Base-by-base conservation (phyloP, 2,797 vertebrate species). In the Coracias cyanogaster region DNA sequence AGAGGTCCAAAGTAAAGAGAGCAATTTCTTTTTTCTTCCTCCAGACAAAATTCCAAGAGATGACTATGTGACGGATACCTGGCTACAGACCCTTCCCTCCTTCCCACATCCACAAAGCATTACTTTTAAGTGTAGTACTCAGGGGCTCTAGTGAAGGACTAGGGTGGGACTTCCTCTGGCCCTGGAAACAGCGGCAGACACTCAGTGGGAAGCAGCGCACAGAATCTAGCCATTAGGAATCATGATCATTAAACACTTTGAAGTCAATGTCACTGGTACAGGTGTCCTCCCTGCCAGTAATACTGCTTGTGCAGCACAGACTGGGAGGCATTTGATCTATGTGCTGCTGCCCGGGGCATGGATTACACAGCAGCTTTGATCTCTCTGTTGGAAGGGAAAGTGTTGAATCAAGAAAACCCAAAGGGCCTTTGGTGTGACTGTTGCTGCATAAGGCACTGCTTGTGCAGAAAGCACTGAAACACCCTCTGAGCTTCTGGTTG, bases 321-420 rank as follows among this genome's bases (percentile, higher is more conserved):
- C 60, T 82, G 78, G 35, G 94, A 60, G 51, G 86, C 41, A 86
- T 94, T 96, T 94, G 95, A 95, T 97, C 66, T 62, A 49, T 61
- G 60, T 69, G 62, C 88, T 92, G 55, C 70, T 95, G 94, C 95
- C 96, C 71, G 81, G 49, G 83, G 94, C 91, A 60, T 5, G 61
- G 93, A 94, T 97, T 94, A 95, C 16, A 8, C 45, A 57, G 64
- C n/a, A 96, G 64, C 96, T 96, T 95, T 97, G 94, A 96, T 96
- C 95, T 94, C 33, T 83, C 89, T 84, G 28, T 69, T 94, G 91
- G 91, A 96, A 94, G 88, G 33, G 86, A 18, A 94, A 93, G 85
- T 78, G 79, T 85, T 95, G 93, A 96, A 88, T 65, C 86, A 94
- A 86, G 77, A 84, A 57, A 94, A 76, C 80, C 55, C 37, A 0